Evolutionary conservation across 2,888 invertebrate genomes (phyloP), one percentile per base, ranked within the genome.

Genomic region (Zygogramma bicolorata): DNA sequence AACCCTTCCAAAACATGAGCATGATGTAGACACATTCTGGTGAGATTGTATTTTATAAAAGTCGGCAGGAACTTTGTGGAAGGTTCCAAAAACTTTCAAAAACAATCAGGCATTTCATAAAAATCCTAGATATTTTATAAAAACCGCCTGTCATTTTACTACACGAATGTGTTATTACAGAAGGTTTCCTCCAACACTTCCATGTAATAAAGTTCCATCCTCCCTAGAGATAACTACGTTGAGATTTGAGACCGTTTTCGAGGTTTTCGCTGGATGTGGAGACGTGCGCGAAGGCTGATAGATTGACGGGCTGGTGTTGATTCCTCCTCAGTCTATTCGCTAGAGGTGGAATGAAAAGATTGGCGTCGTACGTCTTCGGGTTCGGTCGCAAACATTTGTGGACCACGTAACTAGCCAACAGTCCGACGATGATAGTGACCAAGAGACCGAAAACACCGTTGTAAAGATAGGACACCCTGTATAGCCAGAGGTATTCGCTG

Each of bases 381-480:
- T 53, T 22, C 3, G 10, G n/a, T 7, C 53, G 27, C 13, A 53
- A 83, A 3, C 88, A 78, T 75, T 80, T 80, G n/a, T 83, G 84
- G 57, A 84, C 83, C 3, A 89, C 70, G 65, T 86, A 83, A 79
- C 92, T 92, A 1, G 87, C 82, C 1, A 89, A 3, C 71, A 88
- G 88, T 34, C 92, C 92, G 20, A 89, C 82, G 4, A 89, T 53
- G 29, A 91, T 79, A 0, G 91, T 89, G 1, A 88, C 77, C 0
- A 88, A 8, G 49, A 90, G 85, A 25, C 91, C 92, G 18, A 91
- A 75, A 0, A 89, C 87, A 0, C 92, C 91, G 68, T 92, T 93
- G 91, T 93, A 94, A 88, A 93, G 88, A 81, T 94, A 94, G 0
- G 94, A 94, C 25, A 94, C 87, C 77, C 91, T 89, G 81, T 92